phyloP scores from a whole-genome alignment of 2,113 vertebrate species.

The Pomatorhinus ruficollis region DNA sequence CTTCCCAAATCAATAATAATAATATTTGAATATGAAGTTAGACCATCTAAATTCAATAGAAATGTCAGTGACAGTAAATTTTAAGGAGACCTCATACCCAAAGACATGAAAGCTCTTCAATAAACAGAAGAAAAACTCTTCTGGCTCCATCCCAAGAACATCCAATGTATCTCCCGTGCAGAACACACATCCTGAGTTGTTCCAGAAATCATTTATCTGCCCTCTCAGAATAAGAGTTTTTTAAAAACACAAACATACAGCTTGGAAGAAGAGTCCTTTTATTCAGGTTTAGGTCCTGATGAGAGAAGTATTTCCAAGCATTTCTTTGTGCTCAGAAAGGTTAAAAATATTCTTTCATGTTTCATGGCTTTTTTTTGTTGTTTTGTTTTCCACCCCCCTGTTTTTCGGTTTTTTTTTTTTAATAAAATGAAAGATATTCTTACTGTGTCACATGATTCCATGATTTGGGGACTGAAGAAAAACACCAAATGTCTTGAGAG shows the following conservation, averaged over 20 bases:
- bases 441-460: not conserved
- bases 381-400: not conserved
- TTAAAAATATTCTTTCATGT: not conserved
- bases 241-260: not conserved
- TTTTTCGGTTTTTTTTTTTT: not conserved
- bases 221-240: not conserved
- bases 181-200: not conserved
- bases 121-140: not conserved
- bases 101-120: conserved; percentile 48
- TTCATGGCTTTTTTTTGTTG: not conserved
- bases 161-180: not conserved
- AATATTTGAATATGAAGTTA: conserved; percentile 65
- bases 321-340: not conserved
- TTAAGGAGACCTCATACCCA: conserved; percentile 47
- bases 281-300: not conserved
- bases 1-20: conserved; percentile 74
- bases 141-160: not conserved
- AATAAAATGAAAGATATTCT: conserved; percentile 39
- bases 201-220: not conserved
- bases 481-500: conserved; percentile 71
- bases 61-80: conserved; percentile 65
- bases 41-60: conserved; percentile 63
- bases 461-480: conserved; percentile 57
- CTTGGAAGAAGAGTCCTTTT: not conserved
- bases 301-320: not conserved